A percentile compares a stretch with the other conserved stretches of the same genome.
Evolutionary conservation across 1,140 invertebrate genomes (phyloP).

Genomic region (Melanaphis sacchari): DNA sequence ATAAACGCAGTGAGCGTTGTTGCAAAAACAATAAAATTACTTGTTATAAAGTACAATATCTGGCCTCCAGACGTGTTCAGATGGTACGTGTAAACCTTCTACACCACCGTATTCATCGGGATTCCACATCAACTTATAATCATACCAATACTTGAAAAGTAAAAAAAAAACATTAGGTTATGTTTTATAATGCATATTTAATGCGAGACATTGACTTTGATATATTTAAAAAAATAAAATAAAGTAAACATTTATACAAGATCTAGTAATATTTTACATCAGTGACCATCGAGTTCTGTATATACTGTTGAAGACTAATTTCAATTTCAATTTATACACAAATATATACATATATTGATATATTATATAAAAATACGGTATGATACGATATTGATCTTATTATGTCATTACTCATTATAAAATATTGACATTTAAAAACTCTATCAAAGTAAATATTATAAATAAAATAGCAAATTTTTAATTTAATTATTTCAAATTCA

Average conservation of each 20-base stretch:
- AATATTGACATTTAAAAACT: background rate
- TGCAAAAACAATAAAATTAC: slow-evolving; percentile 72
- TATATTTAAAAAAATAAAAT: too few relatives aligned
- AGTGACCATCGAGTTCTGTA: background rate
- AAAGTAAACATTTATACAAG: background rate
- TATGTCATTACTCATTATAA: background rate
- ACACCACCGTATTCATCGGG: slow-evolving; percentile 94
- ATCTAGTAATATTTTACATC: background rate
- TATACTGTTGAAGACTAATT: background rate
- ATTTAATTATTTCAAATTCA: background rate
- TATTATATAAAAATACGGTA: background rate
- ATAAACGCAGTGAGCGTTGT: background rate
- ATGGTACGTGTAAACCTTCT: slow-evolving; percentile 92
- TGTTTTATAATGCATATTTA: background rate
- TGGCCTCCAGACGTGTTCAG: slow-evolving; percentile 94
- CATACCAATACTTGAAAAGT: slow-evolving; percentile 84
- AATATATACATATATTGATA: too few relatives aligned
- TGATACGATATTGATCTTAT: background rate
- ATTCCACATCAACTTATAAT: slow-evolving; percentile 95
- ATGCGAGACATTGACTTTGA: background rate
- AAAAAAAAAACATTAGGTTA: slow-evolving; percentile 42
- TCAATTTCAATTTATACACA: too few relatives aligned
- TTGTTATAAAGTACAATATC: slow-evolving; percentile 97
- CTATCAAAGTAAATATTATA: background rate
- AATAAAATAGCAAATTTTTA: background rate